phyloP scores from a whole-genome alignment of 1,140 invertebrate species.

The Sycophaga agraensis region DNA sequence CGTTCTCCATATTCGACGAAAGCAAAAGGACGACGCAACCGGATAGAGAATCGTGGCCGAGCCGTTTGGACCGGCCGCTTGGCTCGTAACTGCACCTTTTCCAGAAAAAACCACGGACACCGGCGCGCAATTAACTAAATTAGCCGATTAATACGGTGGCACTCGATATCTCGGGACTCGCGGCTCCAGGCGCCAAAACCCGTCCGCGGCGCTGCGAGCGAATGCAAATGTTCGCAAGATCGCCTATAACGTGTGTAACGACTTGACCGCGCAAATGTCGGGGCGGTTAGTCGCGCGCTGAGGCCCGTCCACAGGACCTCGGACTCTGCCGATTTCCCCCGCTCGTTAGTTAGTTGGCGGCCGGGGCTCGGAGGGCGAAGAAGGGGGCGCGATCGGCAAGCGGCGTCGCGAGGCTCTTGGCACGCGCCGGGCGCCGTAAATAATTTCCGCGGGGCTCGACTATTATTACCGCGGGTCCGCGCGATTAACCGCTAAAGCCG shows the following conservation, averaged over 20 bases:
- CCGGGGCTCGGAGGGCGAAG: neutral
- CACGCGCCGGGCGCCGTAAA: constrained; percentile 42
- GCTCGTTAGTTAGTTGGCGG: constrained; percentile 12
- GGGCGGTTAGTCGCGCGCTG: too few species aligned
- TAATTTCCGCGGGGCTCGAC: constrained; percentile 38
- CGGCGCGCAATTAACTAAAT: constrained; percentile 20
- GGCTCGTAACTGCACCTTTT: neutral
- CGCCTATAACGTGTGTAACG: too few species aligned
- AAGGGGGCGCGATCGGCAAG: neutral
- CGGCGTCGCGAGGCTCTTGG: constrained; percentile 41
- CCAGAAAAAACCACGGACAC: neutral
- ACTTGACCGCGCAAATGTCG: too few species aligned
- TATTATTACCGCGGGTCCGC: constrained; percentile 37
- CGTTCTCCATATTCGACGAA: too few species aligned
- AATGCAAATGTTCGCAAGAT: too few species aligned
- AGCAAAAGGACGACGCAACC: too few species aligned
- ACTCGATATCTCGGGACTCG: constrained; percentile 15
- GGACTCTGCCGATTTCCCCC: too few species aligned
- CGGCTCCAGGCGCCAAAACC: too few species aligned
- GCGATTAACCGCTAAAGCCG: neutral
- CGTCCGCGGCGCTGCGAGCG: too few species aligned
- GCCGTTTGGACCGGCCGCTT: too few species aligned
- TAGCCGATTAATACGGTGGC: constrained; percentile 6
- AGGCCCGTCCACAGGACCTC: too few species aligned
- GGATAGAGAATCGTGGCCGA: too few species aligned